Percentiles rank a stretch among this genome's conserved stretches.
Evolutionary conservation across 2,113 vertebrate species (phyloP).

Genomic region (Clarias magur): DNA sequence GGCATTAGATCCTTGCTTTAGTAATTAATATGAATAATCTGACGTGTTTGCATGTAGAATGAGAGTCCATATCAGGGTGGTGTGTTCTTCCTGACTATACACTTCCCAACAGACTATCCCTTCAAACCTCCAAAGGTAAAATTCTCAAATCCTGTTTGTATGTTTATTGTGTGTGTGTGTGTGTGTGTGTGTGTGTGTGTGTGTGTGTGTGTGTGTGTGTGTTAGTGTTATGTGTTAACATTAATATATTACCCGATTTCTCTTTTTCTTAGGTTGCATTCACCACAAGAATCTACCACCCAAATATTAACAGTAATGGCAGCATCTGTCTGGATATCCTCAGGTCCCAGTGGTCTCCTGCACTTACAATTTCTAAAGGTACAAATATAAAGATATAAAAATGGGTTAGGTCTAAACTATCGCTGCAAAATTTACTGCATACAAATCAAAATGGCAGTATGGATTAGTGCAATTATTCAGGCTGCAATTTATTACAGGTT

Average conservation of each 20-base stretch:
- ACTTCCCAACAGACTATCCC: slow-evolving; percentile 81
- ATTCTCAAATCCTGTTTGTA: background rate
- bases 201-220: background rate
- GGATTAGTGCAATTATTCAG: too few species aligned
- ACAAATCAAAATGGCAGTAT: too few species aligned
- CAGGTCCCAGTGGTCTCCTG: slow-evolving; percentile 80
- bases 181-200: too few species aligned
- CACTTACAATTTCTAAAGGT: slow-evolving; percentile 82
- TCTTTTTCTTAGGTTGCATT: slow-evolving; percentile 69
- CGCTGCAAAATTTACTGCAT: too few species aligned
- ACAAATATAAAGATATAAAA: slow-evolving; percentile 14
- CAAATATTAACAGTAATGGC: slow-evolving; percentile 83
- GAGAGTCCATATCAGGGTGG: slow-evolving; percentile 81
- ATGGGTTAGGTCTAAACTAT: background rate
- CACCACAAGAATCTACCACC: slow-evolving; percentile 80
- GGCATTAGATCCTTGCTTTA: background rate
- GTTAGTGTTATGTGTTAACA: background rate
- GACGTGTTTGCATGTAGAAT: slow-evolving; percentile 56
- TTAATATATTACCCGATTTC: background rate
- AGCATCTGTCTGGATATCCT: slow-evolving; percentile 83
- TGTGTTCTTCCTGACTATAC: slow-evolving; percentile 80
- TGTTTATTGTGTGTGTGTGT: background rate
- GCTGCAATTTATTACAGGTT: too few species aligned
- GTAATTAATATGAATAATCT: background rate
- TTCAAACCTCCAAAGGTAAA: slow-evolving; percentile 81